Conservation (phyloP, 2,113 vertebrate genomes). For the Sardina pilchardus region DNA sequence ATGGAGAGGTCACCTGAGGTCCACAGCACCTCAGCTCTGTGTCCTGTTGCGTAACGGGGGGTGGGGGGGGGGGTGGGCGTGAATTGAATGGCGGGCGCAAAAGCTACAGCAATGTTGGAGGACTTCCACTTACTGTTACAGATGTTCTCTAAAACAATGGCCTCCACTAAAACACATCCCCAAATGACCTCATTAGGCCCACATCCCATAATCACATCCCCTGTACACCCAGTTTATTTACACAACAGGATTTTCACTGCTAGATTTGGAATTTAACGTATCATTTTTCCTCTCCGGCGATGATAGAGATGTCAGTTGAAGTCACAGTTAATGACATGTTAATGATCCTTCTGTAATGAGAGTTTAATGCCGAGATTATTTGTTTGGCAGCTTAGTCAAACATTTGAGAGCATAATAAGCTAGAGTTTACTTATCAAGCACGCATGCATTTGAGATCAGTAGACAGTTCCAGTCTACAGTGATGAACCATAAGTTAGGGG, state of each 20-base stretch:
- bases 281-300: background rate
- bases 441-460: background rate
- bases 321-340: background rate
- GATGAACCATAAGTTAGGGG: background rate
- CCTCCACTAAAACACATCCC: conserved; percentile 35
- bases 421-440: background rate
- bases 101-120: conserved; percentile 42
- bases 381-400: background rate
- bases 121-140: conserved; percentile 40
- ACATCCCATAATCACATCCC: conserved; percentile 31
- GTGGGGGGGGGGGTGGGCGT: too few relatives aligned
- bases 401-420: background rate
- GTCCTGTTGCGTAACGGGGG: background rate
- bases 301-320: background rate
- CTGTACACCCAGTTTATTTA: background rate
- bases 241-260: background rate
- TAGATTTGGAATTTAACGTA: background rate
- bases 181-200: conserved; percentile 47
- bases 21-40: background rate
- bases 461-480: background rate
- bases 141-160: conserved; percentile 51
- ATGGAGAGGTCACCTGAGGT: background rate
- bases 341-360: background rate
- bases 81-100: background rate
- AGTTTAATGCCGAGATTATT: background rate